Conservation (phyloP, 2,888 invertebrate species). For the Drosophila borborema region DNA sequence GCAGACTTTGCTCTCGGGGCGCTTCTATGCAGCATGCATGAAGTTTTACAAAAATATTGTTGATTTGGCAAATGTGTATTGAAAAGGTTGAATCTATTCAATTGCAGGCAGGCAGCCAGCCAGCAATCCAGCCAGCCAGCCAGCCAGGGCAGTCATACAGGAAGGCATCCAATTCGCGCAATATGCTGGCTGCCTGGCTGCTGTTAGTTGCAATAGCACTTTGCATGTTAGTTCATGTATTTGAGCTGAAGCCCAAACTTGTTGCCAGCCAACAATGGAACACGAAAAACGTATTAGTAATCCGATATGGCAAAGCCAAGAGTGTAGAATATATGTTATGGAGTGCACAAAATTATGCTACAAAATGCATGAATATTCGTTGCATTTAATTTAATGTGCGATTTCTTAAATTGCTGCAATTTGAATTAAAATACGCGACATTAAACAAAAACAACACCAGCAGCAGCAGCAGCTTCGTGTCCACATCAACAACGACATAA, state of each 20-base stretch:
- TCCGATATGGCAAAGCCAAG: conserved; percentile 18
- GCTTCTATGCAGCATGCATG: conserved; percentile 56
- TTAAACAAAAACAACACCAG: conserved; percentile 50
- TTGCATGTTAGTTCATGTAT: conserved; percentile 54
- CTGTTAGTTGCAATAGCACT: conserved; percentile 45
- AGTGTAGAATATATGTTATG: conserved; percentile 22
- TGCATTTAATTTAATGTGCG: conserved; percentile 44
- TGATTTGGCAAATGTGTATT: conserved; percentile 77
- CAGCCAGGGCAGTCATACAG: background rate
- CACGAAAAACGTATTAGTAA: conserved; percentile 75
- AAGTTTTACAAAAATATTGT: conserved; percentile 68
- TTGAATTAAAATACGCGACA: conserved; percentile 39
- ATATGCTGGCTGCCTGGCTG: conserved; percentile 11
- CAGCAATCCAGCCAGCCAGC: conserved; percentile 18
- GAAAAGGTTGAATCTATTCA: conserved; percentile 68
- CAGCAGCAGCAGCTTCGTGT: conserved; percentile 12
- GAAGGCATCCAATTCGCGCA: conserved; percentile 4
- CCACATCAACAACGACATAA: conserved; percentile 9
- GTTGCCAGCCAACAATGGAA: conserved; percentile 53
- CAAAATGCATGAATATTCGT: background rate
- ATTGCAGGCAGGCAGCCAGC: conserved; percentile 42
- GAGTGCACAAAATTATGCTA: conserved; percentile 11
- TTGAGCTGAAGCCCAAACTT: conserved; percentile 25
- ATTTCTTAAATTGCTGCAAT: conserved; percentile 58
- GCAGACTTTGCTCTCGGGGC: conserved; percentile 26